Conservation (phyloP, 2,113 vertebrate species). For the Oncorhynchus mykiss region DNA sequence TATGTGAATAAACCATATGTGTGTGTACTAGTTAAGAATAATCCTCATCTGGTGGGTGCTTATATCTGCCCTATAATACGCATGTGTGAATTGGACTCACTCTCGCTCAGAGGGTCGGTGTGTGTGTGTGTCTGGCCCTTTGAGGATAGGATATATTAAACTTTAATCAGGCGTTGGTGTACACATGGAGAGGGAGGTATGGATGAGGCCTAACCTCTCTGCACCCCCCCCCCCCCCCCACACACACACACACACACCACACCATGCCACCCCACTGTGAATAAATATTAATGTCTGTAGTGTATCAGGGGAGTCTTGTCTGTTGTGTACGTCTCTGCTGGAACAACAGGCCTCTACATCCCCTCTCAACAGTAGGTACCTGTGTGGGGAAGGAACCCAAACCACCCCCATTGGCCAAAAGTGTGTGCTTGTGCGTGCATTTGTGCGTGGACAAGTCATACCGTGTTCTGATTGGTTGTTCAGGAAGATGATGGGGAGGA, state of each 20-base stretch:
- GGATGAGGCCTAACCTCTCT: conserved; percentile 49
- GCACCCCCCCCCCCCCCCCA: neutral
- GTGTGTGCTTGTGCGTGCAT: conserved; percentile 20
- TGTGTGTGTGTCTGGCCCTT: conserved; percentile 23
- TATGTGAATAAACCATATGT: conserved; percentile 1
- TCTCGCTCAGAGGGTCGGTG: no score
- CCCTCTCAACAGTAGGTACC: neutral
- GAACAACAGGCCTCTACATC: neutral
- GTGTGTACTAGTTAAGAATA: neutral
- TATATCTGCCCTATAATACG: no score
- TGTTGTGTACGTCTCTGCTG: neutral
- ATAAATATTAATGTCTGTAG: neutral
- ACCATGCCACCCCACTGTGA: neutral
- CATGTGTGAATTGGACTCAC: no score
- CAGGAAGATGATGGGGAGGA: neutral
- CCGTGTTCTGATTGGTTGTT: neutral
- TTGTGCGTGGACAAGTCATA: conserved; percentile 19
- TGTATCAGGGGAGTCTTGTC: neutral
- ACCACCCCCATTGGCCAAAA: conserved; percentile 18
- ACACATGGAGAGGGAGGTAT: conserved; percentile 46
- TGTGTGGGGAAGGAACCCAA: conserved; percentile 22
- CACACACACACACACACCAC: conserved; percentile 28
- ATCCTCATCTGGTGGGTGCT: no score
- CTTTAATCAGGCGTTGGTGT: conserved; percentile 61
- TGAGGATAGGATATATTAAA: conserved; percentile 55